Evolutionary conservation across 23 tunicate species (phyloP).

Genomic region (Styela clava): DNA sequence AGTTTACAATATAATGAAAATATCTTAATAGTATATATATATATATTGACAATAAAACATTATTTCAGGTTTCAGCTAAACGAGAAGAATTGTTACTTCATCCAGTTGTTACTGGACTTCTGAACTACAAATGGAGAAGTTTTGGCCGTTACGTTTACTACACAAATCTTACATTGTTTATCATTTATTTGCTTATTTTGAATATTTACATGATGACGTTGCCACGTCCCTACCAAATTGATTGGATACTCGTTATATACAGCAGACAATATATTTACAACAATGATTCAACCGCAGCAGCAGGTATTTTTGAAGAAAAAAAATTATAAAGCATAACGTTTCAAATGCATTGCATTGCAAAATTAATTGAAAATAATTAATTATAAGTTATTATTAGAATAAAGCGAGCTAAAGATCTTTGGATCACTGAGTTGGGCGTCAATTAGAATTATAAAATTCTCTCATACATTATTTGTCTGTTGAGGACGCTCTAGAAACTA

Average conservation of each 20-base stretch:
- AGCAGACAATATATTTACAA: conserved; percentile 5
- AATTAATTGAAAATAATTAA: too few species aligned
- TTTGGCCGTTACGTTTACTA: conserved; percentile 91
- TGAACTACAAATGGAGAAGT: conserved; percentile 89
- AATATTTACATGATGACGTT: conserved; percentile 84
- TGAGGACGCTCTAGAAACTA: too few species aligned
- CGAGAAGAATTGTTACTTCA: conserved; percentile 81
- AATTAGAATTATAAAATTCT: too few species aligned
- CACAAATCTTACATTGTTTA: conserved; percentile 52
- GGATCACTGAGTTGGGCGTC: too few species aligned
- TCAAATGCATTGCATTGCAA: too few species aligned
- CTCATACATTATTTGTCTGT: too few species aligned
- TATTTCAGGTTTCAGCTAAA: conserved; percentile 89
- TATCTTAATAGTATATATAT: too few species aligned
- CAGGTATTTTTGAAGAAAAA: conserved; percentile 17
- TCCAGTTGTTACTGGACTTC: conserved; percentile 89
- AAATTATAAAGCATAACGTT: too few species aligned
- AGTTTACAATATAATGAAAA: too few species aligned
- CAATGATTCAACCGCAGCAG: background rate
- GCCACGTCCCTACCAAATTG: conserved; percentile 73
- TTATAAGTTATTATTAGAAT: too few species aligned
- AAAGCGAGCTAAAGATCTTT: too few species aligned
- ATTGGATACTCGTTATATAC: conserved; percentile 52
- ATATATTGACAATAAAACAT: too few species aligned
- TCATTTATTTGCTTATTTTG: conserved; percentile 52